phyloP scores from a whole-genome alignment of 2,888 invertebrate genomes.

The Hyposoter didymator region DNA sequence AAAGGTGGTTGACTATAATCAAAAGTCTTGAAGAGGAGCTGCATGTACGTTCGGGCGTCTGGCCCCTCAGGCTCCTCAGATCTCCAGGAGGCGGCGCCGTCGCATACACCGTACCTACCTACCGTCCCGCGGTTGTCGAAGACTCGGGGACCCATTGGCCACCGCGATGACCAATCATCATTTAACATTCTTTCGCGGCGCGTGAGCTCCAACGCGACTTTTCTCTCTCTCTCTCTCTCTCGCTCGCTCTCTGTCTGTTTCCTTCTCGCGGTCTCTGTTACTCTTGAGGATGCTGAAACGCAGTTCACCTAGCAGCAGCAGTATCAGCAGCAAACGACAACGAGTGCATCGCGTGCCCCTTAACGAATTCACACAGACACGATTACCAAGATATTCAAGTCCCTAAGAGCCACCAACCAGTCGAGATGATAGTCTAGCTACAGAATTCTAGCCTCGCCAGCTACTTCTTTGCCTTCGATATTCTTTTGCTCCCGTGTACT shows the following conservation, averaged over 20 bases:
- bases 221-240: constrained; percentile 15
- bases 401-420: constrained; percentile 9
- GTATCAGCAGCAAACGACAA: constrained; percentile 30
- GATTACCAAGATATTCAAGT: constrained; percentile 3
- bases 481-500: constrained; percentile 33
- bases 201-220: constrained; percentile 48
- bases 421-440: constrained; percentile 30
- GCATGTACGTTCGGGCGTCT: constrained; percentile 7
- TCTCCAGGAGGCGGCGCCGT: constrained; percentile 66
- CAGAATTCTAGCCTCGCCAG: constrained; percentile 4
- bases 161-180: constrained; percentile 83
- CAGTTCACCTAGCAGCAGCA: constrained; percentile 19
- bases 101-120: constrained; percentile 72
- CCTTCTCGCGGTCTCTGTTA: not conserved
- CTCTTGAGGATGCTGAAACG: constrained; percentile 16
- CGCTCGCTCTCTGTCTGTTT: constrained; percentile 12
- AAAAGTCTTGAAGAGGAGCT: constrained; percentile 45
- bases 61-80: constrained; percentile 33
- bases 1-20: constrained; percentile 35
- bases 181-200: constrained; percentile 82
- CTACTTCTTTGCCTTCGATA: constrained; percentile 33
- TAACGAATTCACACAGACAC: constrained; percentile 40
- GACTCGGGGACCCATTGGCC: constrained; percentile 81
- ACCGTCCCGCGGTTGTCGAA: constrained; percentile 68
- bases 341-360: constrained; percentile 57